Evolutionary conservation across 2,888 invertebrate species (phyloP).

Genomic region (Cerastis rubricosa): DNA sequence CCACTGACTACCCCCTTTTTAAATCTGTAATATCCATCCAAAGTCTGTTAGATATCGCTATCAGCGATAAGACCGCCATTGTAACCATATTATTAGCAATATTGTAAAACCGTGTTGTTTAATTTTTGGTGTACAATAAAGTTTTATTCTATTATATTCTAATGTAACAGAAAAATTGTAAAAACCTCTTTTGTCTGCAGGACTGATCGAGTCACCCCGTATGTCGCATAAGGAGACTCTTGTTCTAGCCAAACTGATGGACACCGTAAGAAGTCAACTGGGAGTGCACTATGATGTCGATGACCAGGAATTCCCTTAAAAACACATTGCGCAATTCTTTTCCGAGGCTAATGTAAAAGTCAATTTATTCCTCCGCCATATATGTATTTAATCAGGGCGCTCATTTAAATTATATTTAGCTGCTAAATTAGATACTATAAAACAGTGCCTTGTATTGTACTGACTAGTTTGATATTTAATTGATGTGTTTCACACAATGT

Average conservation of each 20-base stretch:
- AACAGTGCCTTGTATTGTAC: not conserved
- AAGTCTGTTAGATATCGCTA: no score
- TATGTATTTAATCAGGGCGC: slow-evolving; percentile 6
- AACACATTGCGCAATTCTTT: not conserved
- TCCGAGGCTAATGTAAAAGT: not conserved
- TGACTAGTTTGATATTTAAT: not conserved
- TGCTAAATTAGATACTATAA: slow-evolving; percentile 24
- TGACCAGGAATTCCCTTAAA: slow-evolving; percentile 75
- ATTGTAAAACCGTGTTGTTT: no score
- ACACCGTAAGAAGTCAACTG: slow-evolving; percentile 92
- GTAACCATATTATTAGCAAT: no score
- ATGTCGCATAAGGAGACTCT: slow-evolving; percentile 93
- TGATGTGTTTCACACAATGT: not conserved
- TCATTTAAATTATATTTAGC: slow-evolving; percentile 2
- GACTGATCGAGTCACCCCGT: slow-evolving; percentile 92
- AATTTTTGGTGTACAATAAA: no score
- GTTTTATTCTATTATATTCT: no score
- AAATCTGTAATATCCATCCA: no score
- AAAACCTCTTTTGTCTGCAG: slow-evolving; percentile 76
- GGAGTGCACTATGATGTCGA: slow-evolving; percentile 92
- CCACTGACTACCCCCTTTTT: no score
- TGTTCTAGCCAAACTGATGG: slow-evolving; percentile 93
- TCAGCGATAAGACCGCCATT: no score
- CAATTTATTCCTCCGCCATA: not conserved
- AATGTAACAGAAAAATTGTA: not conserved